Percentiles rank a stretch among this genome's conserved stretches.
phyloP scores from a whole-genome alignment of 2,113 vertebrate species.

The Eudyptes chrysolophus region DNA sequence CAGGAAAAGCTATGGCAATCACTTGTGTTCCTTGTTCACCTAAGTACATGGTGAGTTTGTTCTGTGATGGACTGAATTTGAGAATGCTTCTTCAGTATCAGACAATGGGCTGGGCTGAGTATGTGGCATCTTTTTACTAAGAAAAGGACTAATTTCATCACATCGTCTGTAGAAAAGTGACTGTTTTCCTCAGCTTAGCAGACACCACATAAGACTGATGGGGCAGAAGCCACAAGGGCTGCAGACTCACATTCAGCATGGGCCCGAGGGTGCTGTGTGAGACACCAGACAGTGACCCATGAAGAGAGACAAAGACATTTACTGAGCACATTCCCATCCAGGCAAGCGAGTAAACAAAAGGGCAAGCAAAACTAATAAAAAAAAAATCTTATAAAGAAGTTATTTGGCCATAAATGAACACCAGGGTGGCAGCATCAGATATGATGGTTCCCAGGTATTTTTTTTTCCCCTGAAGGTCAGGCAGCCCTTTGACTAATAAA shows the following conservation, averaged over 20 bases:
- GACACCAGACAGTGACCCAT: neutral
- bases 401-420: constrained; percentile 43
- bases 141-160: neutral
- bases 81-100: neutral
- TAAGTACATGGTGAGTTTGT: neutral
- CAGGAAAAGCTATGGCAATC: neutral
- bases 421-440: constrained; percentile 8
- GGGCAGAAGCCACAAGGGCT: neutral
- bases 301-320: neutral
- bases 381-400: neutral
- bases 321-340: neutral
- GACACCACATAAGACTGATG: rapidly evolving
- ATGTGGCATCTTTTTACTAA: neutral
- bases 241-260: rapidly evolving
- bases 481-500: constrained; percentile 51
- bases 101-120: neutral
- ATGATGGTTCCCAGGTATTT: neutral
- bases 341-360: neutral
- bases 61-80: neutral
- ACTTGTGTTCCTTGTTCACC: rapidly evolving
- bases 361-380: constrained; percentile 1
- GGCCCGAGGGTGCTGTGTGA: neutral
- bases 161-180: neutral
- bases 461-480: constrained; percentile 27
- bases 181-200: neutral